These are phyloP conservation scores for Pseudochaenichthys georgianus DNA, from an alignment of 2,797 vertebrate genomes.

Conservation along the genomic window DNA sequence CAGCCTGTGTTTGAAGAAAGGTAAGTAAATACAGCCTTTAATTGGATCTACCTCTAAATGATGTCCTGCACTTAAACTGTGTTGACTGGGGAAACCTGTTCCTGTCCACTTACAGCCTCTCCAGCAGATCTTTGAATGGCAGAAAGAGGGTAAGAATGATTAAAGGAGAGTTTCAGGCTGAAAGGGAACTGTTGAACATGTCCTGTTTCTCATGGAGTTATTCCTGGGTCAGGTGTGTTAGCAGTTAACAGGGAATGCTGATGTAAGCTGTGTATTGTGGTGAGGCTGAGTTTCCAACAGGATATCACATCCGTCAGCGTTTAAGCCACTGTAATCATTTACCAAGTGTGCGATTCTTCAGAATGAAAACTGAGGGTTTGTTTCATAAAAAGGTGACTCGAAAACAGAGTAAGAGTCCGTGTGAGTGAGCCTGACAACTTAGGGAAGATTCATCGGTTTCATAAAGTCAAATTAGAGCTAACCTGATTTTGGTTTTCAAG, in stretches of 20 bases:
- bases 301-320: slow-evolving; percentile 72
- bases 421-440: background rate
- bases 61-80: slow-evolving; percentile 13
- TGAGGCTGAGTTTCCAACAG: slow-evolving; percentile 40
- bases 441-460: background rate
- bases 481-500: background rate
- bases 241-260: slow-evolving; percentile 53
- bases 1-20: slow-evolving; percentile 10
- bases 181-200: background rate
- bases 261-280: slow-evolving; percentile 52
- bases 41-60: slow-evolving; percentile 31
- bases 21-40: slow-evolving; percentile 26
- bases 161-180: background rate
- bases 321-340: slow-evolving; percentile 68
- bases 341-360: slow-evolving; percentile 41
- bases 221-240: background rate
- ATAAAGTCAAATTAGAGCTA: background rate
- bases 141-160: slow-evolving; percentile 17
- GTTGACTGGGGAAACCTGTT: slow-evolving; percentile 54
- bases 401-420: background rate
- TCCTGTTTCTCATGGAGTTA: background rate
- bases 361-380: background rate
- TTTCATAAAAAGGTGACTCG: slow-evolving; percentile 8
- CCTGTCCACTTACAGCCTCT: slow-evolving; percentile 43
- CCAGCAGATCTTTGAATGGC: slow-evolving; percentile 20